Percentiles rank a stretch among this genome's conserved stretches.
These are phyloP conservation scores for Lepilemur ruficaudatus DNA, from an alignment of 2,797 vertebrate genomes.

Conservation along the genomic window DNA sequence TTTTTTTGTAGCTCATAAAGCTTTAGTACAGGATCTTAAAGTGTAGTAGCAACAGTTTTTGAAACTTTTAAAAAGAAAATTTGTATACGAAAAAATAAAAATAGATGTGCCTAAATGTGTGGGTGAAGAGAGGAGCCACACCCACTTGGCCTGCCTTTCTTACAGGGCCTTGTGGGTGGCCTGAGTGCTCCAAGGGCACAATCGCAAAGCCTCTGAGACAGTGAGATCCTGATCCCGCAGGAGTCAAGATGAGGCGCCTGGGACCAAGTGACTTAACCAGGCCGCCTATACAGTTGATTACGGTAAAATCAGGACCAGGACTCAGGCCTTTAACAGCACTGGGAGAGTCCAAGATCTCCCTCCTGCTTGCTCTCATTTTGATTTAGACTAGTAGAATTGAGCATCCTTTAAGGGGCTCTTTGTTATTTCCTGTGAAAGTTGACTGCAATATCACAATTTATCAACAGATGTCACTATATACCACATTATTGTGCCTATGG, in stretches of 20 bases:
- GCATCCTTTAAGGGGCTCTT: neutral
- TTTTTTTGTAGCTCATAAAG: neutral
- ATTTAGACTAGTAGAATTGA: neutral
- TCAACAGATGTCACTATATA: conserved; percentile 61
- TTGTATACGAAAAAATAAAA: neutral
- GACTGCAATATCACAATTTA: neutral
- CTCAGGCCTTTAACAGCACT: neutral
- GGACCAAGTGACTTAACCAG: neutral
- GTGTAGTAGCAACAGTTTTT: neutral
- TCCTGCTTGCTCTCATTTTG: neutral
- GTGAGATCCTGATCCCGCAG: too few species aligned
- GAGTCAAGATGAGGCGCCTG: neutral
- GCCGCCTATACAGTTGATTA: neutral
- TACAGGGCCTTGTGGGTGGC: accelerated
- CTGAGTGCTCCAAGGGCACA: neutral
- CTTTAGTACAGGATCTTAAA: neutral
- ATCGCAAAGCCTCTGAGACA: neutral
- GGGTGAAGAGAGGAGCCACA: neutral
- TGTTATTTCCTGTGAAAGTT: neutral
- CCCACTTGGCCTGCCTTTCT: neutral
- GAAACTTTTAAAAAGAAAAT: neutral
- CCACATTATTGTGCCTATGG: neutral
- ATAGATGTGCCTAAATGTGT: neutral
- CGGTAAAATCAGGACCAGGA: neutral
- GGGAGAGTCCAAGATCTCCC: neutral